Evolutionary conservation across 2,113 vertebrate species (phyloP), one percentile per base, ranked within the genome.

Genomic region (Channa maculata): DNA sequence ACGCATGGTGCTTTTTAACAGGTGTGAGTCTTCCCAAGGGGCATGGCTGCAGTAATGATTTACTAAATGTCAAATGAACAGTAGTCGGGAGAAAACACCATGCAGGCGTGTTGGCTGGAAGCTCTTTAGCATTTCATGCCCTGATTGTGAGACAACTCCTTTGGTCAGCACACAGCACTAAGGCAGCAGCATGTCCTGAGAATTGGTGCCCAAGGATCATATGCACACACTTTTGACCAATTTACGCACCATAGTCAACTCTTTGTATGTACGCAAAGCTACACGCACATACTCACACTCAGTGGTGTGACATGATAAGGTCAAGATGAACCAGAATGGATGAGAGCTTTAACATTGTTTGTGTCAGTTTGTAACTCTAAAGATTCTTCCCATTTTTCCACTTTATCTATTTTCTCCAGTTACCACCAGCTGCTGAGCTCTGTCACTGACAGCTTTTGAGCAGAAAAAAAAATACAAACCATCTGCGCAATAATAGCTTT

Each of bases 41-140:
- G 78, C 75, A 78, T 65, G 58, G 65, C 75, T 85, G 79, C 84
- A 88, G 80, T 92, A 92, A 92, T 92, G 86, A 93, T 92, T 93
- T 92, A 85, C 84, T 93, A 92, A 93, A 93, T 93, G 92, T 93
- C 93, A 93, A 89, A 90, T 91, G 90, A 89, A 90, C 90, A 91
- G 86, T 86, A 83, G 83, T 88, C 80, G 85, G 75, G 82, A 89
- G 85, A 80, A 93, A 92, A 94, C 86, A 92, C 88, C 86, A 90
- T 67, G 65, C 77, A 88, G 87, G 73, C 86, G 60, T 77, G 65
- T 86, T 92, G 77, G 88, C 94, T 93, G 77, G 88, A 81, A 94
- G 92, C 86, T 92, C 85, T 91, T 89, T 85, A 91, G 86, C 84
- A 92, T 93, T 94, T 94, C 92, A 93, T 86, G 93, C 91, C 93